Base-by-base conservation (phyloP, 2,888 invertebrate species). In the Helicoverpa assulta region DNA sequence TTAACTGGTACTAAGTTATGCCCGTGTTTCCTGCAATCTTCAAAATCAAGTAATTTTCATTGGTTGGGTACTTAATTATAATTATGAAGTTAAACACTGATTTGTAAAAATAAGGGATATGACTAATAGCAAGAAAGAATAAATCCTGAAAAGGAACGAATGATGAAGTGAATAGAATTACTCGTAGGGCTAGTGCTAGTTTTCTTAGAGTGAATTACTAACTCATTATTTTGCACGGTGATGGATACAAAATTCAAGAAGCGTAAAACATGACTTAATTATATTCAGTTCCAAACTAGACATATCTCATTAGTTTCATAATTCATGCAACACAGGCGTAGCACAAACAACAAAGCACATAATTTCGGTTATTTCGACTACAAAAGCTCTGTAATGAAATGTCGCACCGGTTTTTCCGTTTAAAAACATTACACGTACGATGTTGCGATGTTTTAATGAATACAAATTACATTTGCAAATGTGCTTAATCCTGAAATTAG, bases 401-500 rank as follows among this genome's bases (percentile, higher is more conserved):
- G 70, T 72, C 73, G 68, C 72, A 71, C 70, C 80, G 70, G 75
- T 78, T 85, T 85, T 83, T 77, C 73, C 71, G 73, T 80, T 78
- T 77, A 81, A 85, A 83, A 90, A 89, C 89, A 86, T 88, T 87
- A 86, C 91, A 90, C 91, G 92, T 91, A 89, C 88, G 84, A 71
- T 78, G 83, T 73, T 82, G 85, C 81, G 84, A 85, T 87, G 91
- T 92, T 92, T 92, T 93, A 94, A 94, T 94, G 93, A 93, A 94
- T 94, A 94, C 92, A 95, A 95, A 95, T 95, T 94, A 94, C 94
- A 88, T 94, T 95, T 93, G 94, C 94, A 94, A 95, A 95, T 94
- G 92, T 93, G 91, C 91, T 91, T 95, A 95, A 95, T 95, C 95
- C 94, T 88, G 90, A 94, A 94, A 95, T 95, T 95, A 94, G 94